phyloP scores from a whole-genome alignment of 2,888 invertebrate species.

The Pseudococcus viburni region DNA sequence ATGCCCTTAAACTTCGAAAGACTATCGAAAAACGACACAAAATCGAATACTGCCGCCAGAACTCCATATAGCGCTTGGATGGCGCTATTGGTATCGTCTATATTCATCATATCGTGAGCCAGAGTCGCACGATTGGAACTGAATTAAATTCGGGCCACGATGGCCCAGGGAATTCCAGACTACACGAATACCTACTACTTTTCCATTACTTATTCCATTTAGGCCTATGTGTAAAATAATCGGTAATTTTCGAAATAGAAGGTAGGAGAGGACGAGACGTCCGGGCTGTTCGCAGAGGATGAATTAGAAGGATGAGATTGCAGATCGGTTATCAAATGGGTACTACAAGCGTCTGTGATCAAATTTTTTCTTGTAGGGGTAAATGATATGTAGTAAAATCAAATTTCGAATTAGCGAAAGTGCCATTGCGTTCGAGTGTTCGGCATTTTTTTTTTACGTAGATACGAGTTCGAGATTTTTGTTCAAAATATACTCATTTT shows the following conservation, averaged over 20 bases:
- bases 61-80: neutral
- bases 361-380: neutral
- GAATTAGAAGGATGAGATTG: neutral
- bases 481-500: neutral
- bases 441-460: neutral
- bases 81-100: neutral
- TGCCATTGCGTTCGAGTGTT: conserved; percentile 11
- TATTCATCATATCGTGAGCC: neutral
- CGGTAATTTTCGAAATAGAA: neutral
- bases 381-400: neutral
- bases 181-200: conserved; percentile 8
- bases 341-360: conserved; percentile 20
- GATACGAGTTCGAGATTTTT: conserved; percentile 21
- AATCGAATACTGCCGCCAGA: neutral
- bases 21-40: conserved; percentile 14
- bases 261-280: neutral
- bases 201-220: conserved; percentile 25
- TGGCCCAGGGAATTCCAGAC: neutral
- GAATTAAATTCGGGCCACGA: neutral
- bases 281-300: neutral
- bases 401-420: conserved; percentile 1
- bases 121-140: neutral
- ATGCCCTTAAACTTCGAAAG: conserved; percentile 8
- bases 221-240: conserved; percentile 24
- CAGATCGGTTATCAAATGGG: conserved; percentile 17